phyloP scores from a whole-genome alignment of 30 jellyfish, hydroid and myxozoan species.

The Sanderia malayensis region DNA sequence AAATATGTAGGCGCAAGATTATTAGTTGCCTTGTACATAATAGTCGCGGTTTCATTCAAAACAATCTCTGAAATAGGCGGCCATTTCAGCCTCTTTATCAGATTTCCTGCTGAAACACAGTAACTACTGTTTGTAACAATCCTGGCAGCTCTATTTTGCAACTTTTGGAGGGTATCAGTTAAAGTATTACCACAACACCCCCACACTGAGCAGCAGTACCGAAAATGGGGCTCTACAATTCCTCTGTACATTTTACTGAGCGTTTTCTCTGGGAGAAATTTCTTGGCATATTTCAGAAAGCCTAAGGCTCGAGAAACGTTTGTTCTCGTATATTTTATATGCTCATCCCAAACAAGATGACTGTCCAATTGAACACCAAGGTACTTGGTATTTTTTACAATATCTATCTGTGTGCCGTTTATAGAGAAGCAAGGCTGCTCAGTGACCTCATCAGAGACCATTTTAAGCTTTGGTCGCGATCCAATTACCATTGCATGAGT shows the following conservation, averaged over 20 bases:
- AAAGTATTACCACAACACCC: neutral
- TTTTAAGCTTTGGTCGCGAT: too few species aligned
- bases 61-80: neutral
- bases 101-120: conserved; percentile 11
- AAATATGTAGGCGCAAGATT: too few species aligned
- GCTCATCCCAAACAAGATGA: conserved; percentile 15
- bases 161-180: neutral
- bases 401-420: too few species aligned
- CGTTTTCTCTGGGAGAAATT: neutral
- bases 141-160: conserved; percentile 13
- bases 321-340: conserved; percentile 11
- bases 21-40: too few species aligned
- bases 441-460: too few species aligned
- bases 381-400: conserved; percentile 12
- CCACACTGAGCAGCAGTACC: conserved; percentile 26
- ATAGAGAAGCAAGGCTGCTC: too few species aligned
- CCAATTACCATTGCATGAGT: too few species aligned
- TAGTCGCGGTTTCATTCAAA: conserved; percentile 10
- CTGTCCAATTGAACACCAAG: conserved; percentile 16
- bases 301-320: conserved; percentile 20
- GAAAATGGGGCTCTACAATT: conserved; percentile 11
- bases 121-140: too few species aligned
- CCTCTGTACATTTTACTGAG: conserved; percentile 9
- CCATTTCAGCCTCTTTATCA: neutral
- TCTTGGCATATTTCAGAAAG: conserved; percentile 23